These are phyloP conservation scores for Zootoca vivipara DNA, from an alignment of 2,113 vertebrate species.

Conservation along the genomic window DNA sequence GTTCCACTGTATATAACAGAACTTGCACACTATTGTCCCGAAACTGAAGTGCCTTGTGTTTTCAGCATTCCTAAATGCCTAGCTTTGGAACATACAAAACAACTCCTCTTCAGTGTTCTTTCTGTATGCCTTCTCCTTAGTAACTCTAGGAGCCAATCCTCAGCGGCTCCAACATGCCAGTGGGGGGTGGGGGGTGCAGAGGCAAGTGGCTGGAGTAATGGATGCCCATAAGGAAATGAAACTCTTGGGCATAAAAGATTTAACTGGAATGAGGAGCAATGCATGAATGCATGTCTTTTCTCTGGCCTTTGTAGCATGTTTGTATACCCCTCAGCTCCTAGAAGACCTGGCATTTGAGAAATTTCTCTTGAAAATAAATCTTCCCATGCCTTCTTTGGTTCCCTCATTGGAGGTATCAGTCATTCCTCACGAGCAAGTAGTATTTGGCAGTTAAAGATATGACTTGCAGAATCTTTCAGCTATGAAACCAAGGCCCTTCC, in stretches of 20 bases:
- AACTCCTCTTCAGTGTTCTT: too few species aligned
- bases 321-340: not conserved
- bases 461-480: constrained; percentile 31
- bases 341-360: not conserved
- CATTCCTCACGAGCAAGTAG: constrained; percentile 38
- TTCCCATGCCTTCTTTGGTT: constrained; percentile 32
- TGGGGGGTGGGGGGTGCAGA: too few species aligned
- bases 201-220: too few species aligned
- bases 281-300: not conserved
- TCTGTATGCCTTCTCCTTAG: too few species aligned
- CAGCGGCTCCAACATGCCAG: too few species aligned
- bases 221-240: too few species aligned
- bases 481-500: constrained; percentile 31
- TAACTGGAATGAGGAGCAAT: not conserved
- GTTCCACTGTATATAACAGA: too few species aligned
- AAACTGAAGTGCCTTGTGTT: too few species aligned
- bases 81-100: too few species aligned
- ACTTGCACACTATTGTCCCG: too few species aligned
- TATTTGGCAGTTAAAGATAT: constrained; percentile 59
- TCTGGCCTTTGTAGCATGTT: not conserved
- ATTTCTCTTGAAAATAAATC: not conserved
- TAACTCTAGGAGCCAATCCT: too few species aligned
- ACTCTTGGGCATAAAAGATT: not conserved
- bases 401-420: constrained; percentile 19
- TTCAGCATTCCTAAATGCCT: too few species aligned